These are phyloP conservation scores for Chitala chitala DNA, from an alignment of 2,113 vertebrate genomes.

Conservation along the genomic window DNA sequence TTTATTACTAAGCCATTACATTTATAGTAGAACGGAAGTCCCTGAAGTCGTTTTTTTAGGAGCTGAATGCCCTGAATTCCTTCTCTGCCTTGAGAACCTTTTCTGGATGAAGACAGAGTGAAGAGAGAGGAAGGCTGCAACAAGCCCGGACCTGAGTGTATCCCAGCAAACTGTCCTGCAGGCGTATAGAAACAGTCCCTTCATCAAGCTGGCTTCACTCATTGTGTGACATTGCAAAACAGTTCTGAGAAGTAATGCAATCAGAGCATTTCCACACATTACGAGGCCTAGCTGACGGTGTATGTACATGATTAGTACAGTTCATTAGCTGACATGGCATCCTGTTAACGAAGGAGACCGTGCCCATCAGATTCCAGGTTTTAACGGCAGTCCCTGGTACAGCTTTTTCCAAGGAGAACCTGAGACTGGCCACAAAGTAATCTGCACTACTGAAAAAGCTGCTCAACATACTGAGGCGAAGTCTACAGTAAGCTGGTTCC, in stretches of 20 bases:
- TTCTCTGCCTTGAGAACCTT: not conserved
- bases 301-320: not conserved
- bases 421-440: too few species aligned
- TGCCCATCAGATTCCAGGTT: not conserved
- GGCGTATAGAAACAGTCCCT: not conserved
- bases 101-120: not conserved
- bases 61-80: conserved; percentile 13
- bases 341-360: not conserved
- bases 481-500: too few species aligned
- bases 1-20: not conserved
- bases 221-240: not conserved
- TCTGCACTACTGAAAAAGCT: too few species aligned
- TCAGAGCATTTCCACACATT: too few species aligned
- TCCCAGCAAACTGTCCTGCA: not conserved
- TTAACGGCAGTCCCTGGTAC: not conserved
- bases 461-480: too few species aligned
- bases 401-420: not conserved
- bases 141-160: not conserved
- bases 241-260: not conserved
- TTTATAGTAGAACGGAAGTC: not conserved
- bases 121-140: not conserved
- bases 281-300: too few species aligned
- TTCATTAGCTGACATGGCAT: not conserved
- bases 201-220: not conserved
- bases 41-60: not conserved